A percentile compares a stretch with the other conserved stretches of the same genome.
Evolutionary conservation across 2,113 vertebrate genomes (phyloP).

Genomic region (Bujurquina vittata): DNA sequence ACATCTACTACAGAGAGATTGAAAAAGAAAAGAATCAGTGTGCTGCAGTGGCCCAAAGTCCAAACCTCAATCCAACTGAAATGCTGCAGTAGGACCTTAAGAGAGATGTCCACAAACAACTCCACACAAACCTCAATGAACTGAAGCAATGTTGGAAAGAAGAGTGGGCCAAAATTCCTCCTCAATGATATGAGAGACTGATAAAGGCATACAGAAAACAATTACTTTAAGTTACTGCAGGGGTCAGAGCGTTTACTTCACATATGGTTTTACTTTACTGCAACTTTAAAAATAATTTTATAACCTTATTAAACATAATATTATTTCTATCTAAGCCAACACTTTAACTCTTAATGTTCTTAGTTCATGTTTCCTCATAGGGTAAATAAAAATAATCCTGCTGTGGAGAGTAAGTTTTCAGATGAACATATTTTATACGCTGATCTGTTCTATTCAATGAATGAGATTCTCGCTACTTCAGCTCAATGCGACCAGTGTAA

Average conservation of each 20-base stretch:
- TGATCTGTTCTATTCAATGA: constrained; percentile 6
- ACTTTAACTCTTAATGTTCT: background rate
- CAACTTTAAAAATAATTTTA: background rate
- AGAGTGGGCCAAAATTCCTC: too few relatives aligned
- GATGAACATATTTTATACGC: background rate
- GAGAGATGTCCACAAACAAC: background rate
- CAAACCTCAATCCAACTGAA: too few relatives aligned
- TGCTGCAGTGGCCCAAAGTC: too few relatives aligned
- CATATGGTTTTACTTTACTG: background rate
- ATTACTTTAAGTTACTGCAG: too few relatives aligned
- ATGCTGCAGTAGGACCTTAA: background rate
- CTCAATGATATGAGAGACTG: too few relatives aligned
- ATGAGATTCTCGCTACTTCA: constrained; percentile 37
- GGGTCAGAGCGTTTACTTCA: background rate
- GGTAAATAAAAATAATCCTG: background rate
- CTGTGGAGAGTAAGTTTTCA: background rate
- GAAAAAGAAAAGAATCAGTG: too few relatives aligned
- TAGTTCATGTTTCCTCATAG: background rate
- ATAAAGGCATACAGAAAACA: too few relatives aligned
- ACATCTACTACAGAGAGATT: too few relatives aligned
- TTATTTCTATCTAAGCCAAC: background rate
- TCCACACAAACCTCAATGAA: background rate
- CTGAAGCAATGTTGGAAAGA: too few relatives aligned
- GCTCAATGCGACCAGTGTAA: background rate
- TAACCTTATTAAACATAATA: background rate